phyloP scores from a whole-genome alignment of 2,888 invertebrate species.

The Venusia cambrica region DNA sequence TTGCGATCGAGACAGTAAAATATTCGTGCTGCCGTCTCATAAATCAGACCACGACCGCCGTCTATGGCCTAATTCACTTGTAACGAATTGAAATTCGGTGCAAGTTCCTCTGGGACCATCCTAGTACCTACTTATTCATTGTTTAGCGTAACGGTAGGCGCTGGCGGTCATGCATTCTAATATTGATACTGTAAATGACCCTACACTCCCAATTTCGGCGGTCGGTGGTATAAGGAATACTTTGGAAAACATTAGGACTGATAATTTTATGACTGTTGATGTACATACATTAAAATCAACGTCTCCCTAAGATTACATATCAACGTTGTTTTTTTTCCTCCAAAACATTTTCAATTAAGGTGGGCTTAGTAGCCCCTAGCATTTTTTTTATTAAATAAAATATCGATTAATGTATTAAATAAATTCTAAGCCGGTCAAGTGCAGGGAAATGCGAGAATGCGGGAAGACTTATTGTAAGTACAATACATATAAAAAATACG shows the following conservation, averaged over 20 bases:
- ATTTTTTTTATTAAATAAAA: too few species aligned
- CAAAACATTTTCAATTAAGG: too few species aligned
- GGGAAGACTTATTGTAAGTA: too few species aligned
- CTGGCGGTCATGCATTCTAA: conserved; percentile 53
- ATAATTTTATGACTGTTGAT: too few species aligned
- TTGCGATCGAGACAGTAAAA: conserved; percentile 20
- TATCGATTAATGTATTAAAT: too few species aligned
- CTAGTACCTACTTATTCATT: conserved; percentile 39
- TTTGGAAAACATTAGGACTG: conserved; percentile 5
- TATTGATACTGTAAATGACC: conserved; percentile 49
- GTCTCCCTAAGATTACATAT: too few species aligned
- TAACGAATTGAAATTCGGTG: conserved; percentile 63
- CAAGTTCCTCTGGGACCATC: conserved; percentile 56
- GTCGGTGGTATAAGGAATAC: conserved; percentile 23
- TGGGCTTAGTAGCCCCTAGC: too few species aligned
- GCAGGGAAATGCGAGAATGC: too few species aligned
- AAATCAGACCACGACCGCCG: conserved; percentile 39
- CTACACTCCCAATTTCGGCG: conserved; percentile 41
- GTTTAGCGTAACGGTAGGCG: conserved; percentile 48
- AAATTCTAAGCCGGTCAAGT: too few species aligned
- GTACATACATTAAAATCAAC: too few species aligned
- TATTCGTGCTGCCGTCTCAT: conserved; percentile 29
- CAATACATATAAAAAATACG: too few species aligned
- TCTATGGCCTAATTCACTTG: conserved; percentile 54
- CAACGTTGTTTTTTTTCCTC: too few species aligned